A percentile compares a stretch with the other conserved stretches of the same genome.
Conservation (phyloP, 2,888 invertebrate species). For the Drosophila leonis region DNA sequence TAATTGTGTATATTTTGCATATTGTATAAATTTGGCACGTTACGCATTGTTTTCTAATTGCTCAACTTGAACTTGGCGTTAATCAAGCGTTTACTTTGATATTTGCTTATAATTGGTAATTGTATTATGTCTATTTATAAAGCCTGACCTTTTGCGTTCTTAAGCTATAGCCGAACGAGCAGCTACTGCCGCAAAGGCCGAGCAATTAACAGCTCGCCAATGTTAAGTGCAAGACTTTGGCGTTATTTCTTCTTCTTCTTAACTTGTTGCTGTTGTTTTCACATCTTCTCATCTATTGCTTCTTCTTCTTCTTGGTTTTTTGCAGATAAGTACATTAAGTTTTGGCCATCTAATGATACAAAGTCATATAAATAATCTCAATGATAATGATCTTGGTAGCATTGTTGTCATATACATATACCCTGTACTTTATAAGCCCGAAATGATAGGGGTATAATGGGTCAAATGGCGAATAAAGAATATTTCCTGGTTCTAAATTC, state of each 20-base stretch:
- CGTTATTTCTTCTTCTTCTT: conserved; percentile 10
- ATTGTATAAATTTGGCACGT: conserved; percentile 21
- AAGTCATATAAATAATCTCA: conserved; percentile 32
- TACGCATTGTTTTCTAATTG: conserved; percentile 53
- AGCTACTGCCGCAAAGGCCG: conserved; percentile 37
- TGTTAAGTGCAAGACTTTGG: conserved; percentile 51
- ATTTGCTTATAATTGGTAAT: conserved; percentile 48
- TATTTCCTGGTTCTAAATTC: too few relatives aligned
- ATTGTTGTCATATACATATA: conserved; percentile 19
- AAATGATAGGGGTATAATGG: too few relatives aligned
- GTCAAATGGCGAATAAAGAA: too few relatives aligned
- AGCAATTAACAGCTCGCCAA: conserved; percentile 60
- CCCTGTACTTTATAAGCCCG: background rate
- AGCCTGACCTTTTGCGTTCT: conserved; percentile 50
- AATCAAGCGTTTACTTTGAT: conserved; percentile 56
- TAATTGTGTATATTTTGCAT: too few relatives aligned
- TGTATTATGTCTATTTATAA: conserved; percentile 41
- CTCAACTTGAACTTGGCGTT: conserved; percentile 63
- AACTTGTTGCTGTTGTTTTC: background rate
- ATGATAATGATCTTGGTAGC: conserved; percentile 37
- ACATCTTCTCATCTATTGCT: background rate
- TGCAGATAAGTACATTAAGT: conserved; percentile 24
- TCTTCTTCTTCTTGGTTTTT: conserved; percentile 7
- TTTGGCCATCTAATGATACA: conserved; percentile 30
- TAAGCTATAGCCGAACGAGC: conserved; percentile 18